phyloP scores from a whole-genome alignment of 2,797 vertebrate genomes.

The Sciurus carolinensis region DNA sequence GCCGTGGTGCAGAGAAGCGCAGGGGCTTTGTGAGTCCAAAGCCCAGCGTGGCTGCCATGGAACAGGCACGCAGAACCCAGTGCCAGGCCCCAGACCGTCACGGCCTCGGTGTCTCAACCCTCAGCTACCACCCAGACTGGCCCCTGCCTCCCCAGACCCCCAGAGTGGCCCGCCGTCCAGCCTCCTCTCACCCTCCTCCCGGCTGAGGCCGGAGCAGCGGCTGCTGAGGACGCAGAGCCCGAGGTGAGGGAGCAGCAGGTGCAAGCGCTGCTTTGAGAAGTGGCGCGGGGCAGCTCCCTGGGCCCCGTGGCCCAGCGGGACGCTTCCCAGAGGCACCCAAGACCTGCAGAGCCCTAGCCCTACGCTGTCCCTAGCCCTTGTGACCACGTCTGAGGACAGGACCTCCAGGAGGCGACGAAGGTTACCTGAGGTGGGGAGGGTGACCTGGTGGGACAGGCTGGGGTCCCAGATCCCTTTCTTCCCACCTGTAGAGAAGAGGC shows the following conservation, averaged over 20 bases:
- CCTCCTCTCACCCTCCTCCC: background rate
- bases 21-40: too few species aligned
- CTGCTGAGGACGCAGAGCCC: fast-evolving
- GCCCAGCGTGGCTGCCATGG: fast-evolving
- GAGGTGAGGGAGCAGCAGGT: too few species aligned
- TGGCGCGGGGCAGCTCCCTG: fast-evolving
- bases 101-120: fast-evolving
- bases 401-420: too few species aligned
- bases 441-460: too few species aligned
- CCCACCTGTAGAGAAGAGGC: background rate
- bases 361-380: too few species aligned
- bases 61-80: fast-evolving
- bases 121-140: background rate
- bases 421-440: too few species aligned
- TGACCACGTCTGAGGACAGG: background rate
- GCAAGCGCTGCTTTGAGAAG: background rate
- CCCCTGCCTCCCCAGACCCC: too few species aligned
- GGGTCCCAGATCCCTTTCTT: too few species aligned
- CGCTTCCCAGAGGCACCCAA: too few species aligned
- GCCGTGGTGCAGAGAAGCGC: fast-evolving
- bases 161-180: background rate
- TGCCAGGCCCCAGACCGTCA: fast-evolving
- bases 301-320: background rate
- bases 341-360: too few species aligned
- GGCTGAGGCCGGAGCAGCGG: fast-evolving